Base-by-base conservation (phyloP, 2,888 invertebrate genomes). In the Terebella lapidaria region DNA sequence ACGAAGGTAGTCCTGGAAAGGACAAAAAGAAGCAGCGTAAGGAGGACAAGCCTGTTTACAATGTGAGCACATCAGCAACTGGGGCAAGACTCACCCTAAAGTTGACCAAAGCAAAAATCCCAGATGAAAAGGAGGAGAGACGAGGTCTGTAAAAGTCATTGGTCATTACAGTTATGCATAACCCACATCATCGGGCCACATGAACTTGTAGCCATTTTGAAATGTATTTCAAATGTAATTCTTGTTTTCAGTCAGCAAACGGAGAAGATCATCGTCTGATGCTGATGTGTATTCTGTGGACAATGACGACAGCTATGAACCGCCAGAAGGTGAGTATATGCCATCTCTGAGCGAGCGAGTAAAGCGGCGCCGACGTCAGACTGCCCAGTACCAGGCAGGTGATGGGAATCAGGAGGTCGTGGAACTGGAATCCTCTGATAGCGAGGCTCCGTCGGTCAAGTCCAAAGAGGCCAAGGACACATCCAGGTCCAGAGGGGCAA, bases 361-460 rank as follows among this genome's bases (percentile, higher is more conserved):
- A 25, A 73, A 73, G 56, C 62, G 74, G 52, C 63, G 74, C 28
- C 66, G 72, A 55, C 57, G 71, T 22, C 56, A 20, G 55, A 60
- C 58, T 52, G 29, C 30, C 20, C 29, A 46, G 3, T 59, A 63
- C 25, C 28, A 61, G 3, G 61, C 57, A 5, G 47, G 54, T 24
- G 60, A 58, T 15, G 46, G 45, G n/a, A 57, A 61, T 26, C 57
- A 57, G 20, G 56, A 60, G 10, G 60, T 15, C 35, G n/a, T n/a
- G n/a, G n/a, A n/a, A n/a, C n/a, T n/a, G n/a, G n/a, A n/a, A n/a
- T n/a, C n/a, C n/a, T n/a, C n/a, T n/a, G n/a, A n/a, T n/a, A n/a
- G n/a, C n/a, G n/a, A n/a, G n/a, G n/a, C n/a, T n/a, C n/a, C n/a
- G n/a, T n/a, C n/a, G n/a, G n/a, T n/a, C n/a, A n/a, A n/a, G n/a